Evolutionary conservation across 2,888 invertebrate species (phyloP), one percentile per base, ranked within the genome.

Genomic region (Drosophila anomalipes): DNA sequence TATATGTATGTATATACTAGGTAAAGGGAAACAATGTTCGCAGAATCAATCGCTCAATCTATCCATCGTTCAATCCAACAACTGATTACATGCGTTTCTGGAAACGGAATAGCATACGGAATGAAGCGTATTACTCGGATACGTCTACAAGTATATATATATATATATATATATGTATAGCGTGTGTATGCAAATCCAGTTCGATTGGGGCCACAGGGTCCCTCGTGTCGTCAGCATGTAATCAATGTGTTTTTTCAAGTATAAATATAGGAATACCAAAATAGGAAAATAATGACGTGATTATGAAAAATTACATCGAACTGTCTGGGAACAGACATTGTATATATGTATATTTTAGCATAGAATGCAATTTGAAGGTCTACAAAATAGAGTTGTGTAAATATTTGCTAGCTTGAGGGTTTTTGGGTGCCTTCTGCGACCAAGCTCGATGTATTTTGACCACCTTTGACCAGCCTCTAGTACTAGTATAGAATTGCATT

Each of bases 41-140:
- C 59, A 60, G 41, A 63, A 53, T 57, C 28, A 57, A 57, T 57
- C 35, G 26, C 35, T 54, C 54, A 37, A 52, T 22, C n/a, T n/a
- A 32, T 49, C 61, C 10, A 53, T 65, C 33, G 32, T 6, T 57
- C 52, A 49, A 14, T 56, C 22, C 22, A 54, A 10, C 41, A 54
- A 47, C 39, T 54, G 33, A 58, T 76, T 44, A 14, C 39, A 52
- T 73, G 71, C 71, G 51, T 67, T 63, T 63, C 54, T 64, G 52
- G 37, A 44, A 78, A 70, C 79, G 70, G 62, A 77, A 64, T 74
- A 70, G 60, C 78, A 74, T 74, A 47, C 47, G 37, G 47, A 78
- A 74, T 78, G 37, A 53, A 53, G 49, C 49, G 14, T 56, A 41
- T 26, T 67, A 39, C 19, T 14, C 28, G 28, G 16, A 52, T 63